Evolutionary conservation across 1,140 invertebrate genomes (phyloP).

Genomic region (Macrocentrus cingulum): DNA sequence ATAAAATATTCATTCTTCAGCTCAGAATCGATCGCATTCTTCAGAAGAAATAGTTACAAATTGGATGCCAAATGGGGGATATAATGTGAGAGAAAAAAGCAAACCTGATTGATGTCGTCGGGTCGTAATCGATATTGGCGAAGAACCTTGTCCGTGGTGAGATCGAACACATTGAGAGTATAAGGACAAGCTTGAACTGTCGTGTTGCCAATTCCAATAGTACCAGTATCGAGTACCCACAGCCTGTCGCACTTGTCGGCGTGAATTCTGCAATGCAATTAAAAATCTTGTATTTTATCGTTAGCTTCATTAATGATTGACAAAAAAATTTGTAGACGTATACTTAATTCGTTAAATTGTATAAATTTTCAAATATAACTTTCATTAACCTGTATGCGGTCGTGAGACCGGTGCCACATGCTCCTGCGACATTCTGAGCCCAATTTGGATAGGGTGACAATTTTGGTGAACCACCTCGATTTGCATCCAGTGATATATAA

Average conservation of each 20-base stretch:
- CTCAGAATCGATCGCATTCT: no score
- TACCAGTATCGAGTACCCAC: conserved; percentile 81
- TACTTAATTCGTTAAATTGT: no score
- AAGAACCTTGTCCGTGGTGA: conserved; percentile 70
- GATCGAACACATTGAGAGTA: conserved; percentile 73
- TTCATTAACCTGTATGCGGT: conserved; percentile 68
- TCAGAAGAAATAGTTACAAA: no score
- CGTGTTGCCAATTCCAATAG: conserved; percentile 75
- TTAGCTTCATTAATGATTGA: not conserved
- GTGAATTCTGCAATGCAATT: conserved; percentile 54
- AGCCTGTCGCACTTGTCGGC: conserved; percentile 75
- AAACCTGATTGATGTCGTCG: conserved; percentile 69
- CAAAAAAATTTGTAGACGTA: no score
- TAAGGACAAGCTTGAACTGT: conserved; percentile 74
- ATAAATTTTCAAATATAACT: no score
- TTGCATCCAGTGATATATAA: conserved; percentile 70
- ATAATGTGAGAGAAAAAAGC: no score
- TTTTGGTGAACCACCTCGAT: conserved; percentile 67
- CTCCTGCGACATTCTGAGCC: conserved; percentile 71
- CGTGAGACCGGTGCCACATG: conserved; percentile 71
- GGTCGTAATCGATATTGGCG: conserved; percentile 70
- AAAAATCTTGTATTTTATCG: not conserved
- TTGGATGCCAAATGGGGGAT: no score
- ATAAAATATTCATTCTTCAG: no score
- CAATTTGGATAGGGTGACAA: conserved; percentile 77